Conservation (phyloP, 2,888 invertebrate species). For the Sclerodermus sp. region DNA sequence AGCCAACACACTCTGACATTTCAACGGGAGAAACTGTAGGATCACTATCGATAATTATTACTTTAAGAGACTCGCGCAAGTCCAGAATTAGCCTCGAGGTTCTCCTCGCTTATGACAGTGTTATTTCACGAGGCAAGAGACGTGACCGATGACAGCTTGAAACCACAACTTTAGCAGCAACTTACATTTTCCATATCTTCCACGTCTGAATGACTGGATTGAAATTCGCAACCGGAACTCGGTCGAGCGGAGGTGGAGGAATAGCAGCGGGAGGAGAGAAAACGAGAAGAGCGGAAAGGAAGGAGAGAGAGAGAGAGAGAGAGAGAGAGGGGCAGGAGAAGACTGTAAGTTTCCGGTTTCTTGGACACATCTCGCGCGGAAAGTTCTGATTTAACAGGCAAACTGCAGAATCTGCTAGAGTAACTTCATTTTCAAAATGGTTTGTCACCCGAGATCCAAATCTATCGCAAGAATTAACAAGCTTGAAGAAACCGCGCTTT, state of each 20-base stretch:
- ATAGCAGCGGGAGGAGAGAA: neutral
- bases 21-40: no score
- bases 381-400: neutral
- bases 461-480: no score
- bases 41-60: no score
- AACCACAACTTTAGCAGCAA: no score
- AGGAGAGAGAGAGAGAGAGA: constrained; percentile 4
- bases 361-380: constrained; percentile 25
- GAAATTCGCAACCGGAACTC: no score
- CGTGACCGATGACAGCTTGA: no score
- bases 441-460: constrained; percentile 11
- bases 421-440: constrained; percentile 26
- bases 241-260: neutral
- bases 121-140: no score
- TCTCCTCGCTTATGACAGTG: no score
- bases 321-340: neutral
- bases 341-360: constrained; percentile 27
- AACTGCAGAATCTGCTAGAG: constrained; percentile 1
- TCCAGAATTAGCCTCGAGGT: no score
- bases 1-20: no score
- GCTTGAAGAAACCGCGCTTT: neutral
- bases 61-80: no score
- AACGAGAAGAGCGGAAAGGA: neutral
- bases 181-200: neutral
- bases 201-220: neutral